Percentiles rank a stretch among this genome's conserved stretches.
phyloP scores from a whole-genome alignment of 2,888 invertebrate genomes.

The Druceiella hillmani region DNA sequence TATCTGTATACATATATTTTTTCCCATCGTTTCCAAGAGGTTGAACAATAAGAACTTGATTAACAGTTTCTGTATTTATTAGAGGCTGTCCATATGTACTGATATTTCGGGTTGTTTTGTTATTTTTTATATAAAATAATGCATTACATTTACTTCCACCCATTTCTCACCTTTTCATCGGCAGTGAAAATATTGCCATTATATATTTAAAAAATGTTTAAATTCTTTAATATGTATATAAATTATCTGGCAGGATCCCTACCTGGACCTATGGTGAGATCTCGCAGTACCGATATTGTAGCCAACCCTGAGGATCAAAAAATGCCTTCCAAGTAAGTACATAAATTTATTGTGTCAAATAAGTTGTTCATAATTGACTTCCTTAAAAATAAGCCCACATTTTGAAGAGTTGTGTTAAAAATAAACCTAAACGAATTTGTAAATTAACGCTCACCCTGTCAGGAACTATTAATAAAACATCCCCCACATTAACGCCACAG shows the following conservation, averaged over 20 bases:
- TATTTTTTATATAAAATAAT: no score
- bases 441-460: neutral
- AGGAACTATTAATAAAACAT: neutral
- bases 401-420: neutral
- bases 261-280: constrained; percentile 14
- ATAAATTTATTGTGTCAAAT: neutral
- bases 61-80: no score
- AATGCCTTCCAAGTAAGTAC: constrained; percentile 1
- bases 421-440: no score
- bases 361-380: neutral
- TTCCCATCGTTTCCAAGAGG: no score
- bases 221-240: neutral
- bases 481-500: constrained; percentile 17
- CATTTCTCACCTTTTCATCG: no score
- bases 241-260: neutral
- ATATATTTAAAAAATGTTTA: no score
- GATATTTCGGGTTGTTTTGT: no score
- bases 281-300: constrained; percentile 20
- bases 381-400: neutral
- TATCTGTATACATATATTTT: no score
- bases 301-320: neutral
- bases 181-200: no score
- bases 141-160: no score
- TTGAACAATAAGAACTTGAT: no score
- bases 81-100: no score